phyloP scores from a whole-genome alignment of 2,797 vertebrate genomes.

The Prunella strophiata region DNA sequence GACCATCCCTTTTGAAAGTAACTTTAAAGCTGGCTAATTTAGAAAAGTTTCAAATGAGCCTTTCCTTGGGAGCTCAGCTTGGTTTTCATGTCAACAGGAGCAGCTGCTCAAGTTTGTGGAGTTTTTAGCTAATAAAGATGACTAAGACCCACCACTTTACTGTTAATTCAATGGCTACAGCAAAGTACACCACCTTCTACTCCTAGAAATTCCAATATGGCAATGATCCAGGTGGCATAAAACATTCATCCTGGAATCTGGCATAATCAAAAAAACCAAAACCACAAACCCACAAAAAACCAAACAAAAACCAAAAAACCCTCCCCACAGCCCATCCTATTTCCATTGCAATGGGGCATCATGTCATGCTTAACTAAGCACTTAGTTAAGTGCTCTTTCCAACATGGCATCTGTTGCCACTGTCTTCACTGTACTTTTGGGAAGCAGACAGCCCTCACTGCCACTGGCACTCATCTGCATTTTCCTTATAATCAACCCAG shows the following conservation, averaged over 20 bases:
- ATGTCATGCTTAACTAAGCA: background rate
- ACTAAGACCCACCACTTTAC: background rate
- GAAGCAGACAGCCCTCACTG: background rate
- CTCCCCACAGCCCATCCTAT: background rate
- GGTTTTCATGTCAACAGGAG: background rate
- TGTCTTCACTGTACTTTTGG: background rate
- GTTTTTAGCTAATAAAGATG: background rate
- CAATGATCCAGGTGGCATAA: background rate
- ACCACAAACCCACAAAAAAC: background rate
- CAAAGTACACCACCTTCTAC: background rate
- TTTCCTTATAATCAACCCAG: background rate
- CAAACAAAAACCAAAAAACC: accelerated
- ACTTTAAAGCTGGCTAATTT: background rate
- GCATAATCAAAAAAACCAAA: background rate
- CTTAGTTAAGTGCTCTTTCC: background rate
- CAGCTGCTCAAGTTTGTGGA: background rate
- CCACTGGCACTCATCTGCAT: background rate
- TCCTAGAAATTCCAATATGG: background rate
- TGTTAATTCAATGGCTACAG: background rate
- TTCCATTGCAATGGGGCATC: background rate
- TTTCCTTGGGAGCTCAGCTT: background rate
- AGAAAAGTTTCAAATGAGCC: background rate
- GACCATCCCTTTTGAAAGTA: background rate
- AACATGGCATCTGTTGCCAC: background rate
- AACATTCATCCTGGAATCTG: background rate